Evolutionary conservation across 1,140 invertebrate genomes (phyloP).

Genomic region (Cydia splendana): DNA sequence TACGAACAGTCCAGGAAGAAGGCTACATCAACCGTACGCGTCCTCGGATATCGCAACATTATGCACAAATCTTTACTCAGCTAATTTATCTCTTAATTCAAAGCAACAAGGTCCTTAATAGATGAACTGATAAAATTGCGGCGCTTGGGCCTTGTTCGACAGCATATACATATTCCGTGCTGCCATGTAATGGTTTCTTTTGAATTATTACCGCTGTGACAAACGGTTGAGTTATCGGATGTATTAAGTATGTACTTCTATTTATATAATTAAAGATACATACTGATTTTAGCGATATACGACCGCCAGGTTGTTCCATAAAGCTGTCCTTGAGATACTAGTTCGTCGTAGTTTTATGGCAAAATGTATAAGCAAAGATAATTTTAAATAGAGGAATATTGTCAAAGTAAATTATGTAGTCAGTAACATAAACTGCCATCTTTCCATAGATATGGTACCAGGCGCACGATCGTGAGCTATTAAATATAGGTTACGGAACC

Average conservation of each 20-base stretch:
- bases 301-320: too few species aligned
- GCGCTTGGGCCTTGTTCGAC: slow-evolving; percentile 4
- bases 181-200: slow-evolving; percentile 10
- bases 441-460: too few species aligned
- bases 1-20: slow-evolving; percentile 48
- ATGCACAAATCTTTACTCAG: slow-evolving; percentile 1
- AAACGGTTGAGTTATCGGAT: slow-evolving; percentile 8
- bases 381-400: too few species aligned
- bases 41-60: slow-evolving; percentile 34
- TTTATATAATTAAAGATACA: background rate
- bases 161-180: slow-evolving; percentile 1
- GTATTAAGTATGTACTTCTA: background rate
- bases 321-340: too few species aligned
- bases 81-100: slow-evolving; percentile 27
- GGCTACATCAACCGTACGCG: slow-evolving; percentile 44
- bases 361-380: too few species aligned
- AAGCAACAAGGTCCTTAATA: slow-evolving; percentile 21
- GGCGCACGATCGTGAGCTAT: too few species aligned
- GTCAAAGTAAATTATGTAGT: too few species aligned
- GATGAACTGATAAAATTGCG: slow-evolving; percentile 8
- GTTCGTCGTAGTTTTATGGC: too few species aligned
- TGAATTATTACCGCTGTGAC: background rate
- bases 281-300: slow-evolving; percentile 42
- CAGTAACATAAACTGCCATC: too few species aligned
- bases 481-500: too few species aligned